These are phyloP conservation scores for Gibbula magus DNA, from an alignment of 2,888 invertebrate species.

Conservation along the genomic window DNA sequence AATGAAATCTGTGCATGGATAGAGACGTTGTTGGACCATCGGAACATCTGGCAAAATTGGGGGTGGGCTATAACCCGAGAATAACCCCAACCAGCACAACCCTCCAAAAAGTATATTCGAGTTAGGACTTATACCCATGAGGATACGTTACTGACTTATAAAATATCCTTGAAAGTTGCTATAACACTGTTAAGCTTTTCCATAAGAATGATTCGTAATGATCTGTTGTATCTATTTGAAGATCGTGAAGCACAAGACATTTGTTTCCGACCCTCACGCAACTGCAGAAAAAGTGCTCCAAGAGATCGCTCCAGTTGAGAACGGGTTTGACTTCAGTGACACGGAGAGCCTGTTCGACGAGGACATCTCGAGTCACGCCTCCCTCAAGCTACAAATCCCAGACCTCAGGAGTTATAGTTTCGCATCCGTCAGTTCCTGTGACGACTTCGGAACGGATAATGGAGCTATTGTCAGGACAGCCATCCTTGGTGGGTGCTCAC, in stretches of 20 bases:
- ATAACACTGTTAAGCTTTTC: no score
- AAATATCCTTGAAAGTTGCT: no score
- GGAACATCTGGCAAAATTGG: no score
- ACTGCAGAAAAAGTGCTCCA: conserved; percentile 34
- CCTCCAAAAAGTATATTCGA: no score
- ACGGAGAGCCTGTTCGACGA: conserved; percentile 18
- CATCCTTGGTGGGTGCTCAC: conserved; percentile 60
- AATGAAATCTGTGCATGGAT: no score
- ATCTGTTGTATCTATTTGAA: conserved; percentile 13
- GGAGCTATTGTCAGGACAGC: conserved; percentile 64
- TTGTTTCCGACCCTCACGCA: conserved; percentile 50
- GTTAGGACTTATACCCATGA: no score
- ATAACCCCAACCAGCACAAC: no score
- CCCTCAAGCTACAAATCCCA: background rate
- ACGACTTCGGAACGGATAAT: conserved; percentile 62
- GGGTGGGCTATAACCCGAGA: no score
- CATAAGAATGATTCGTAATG: no score
- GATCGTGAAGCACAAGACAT: conserved; percentile 44
- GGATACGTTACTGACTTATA: no score
- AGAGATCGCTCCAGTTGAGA: background rate
- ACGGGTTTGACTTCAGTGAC: conserved; percentile 24
- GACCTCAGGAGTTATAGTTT: conserved; percentile 24
- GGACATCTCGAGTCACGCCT: background rate
- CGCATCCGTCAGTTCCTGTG: conserved; percentile 42
- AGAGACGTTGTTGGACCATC: no score